Base-by-base conservation (phyloP, 2,797 vertebrate genomes). In the Rhinella marina region DNA sequence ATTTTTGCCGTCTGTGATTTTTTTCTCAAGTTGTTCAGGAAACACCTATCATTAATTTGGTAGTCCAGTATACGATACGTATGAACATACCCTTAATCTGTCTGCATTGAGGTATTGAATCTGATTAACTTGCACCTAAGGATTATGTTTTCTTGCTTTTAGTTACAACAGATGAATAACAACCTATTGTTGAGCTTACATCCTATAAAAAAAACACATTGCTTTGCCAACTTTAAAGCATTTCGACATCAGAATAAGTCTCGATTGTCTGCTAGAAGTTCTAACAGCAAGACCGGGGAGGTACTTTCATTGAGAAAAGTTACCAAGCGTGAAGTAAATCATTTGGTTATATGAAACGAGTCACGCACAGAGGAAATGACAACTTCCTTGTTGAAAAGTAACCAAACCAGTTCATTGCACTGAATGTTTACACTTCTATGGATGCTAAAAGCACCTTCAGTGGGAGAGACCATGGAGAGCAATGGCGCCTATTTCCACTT, bases 311-410 rank as follows among this genome's bases (percentile, higher is more conserved):
- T 86, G 84, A 86, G 48, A 32, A 80, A 52, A 86, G 57, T 79
- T 78, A 72, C 52, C 29, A 13, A 81, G 85, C 77, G 10, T 80
- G 77, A 81, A 86, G 64, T 32, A 81, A 48, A 64, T 23, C 27
- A 13, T 61, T 19, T 61, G 29, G 21, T 75, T 25, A 23, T 27
- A 76, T 54, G 41, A 85, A 75, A 66, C 9, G 19, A 78, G 84
- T 86, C 84, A 86, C 75, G 72, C 57, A 80, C 77, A 57, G 48
- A 59, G 78, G 85, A 86, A 86, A 56, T 73, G 29, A 57, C 77
- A 72, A 72, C 77, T 81, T 86, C 85, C 85, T 86, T n/a, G 25
- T 72, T 17, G 25, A 52, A 80, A 78, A 70, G 48, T 80, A 8
- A 52, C 50, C 50, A 1, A 78, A 86, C 76, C 76, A 14, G 85